Percentiles rank a stretch among this genome's conserved stretches.
These are phyloP conservation scores for Galerucella calmariensis DNA, from an alignment of 2,888 invertebrate genomes.

Conservation along the genomic window DNA sequence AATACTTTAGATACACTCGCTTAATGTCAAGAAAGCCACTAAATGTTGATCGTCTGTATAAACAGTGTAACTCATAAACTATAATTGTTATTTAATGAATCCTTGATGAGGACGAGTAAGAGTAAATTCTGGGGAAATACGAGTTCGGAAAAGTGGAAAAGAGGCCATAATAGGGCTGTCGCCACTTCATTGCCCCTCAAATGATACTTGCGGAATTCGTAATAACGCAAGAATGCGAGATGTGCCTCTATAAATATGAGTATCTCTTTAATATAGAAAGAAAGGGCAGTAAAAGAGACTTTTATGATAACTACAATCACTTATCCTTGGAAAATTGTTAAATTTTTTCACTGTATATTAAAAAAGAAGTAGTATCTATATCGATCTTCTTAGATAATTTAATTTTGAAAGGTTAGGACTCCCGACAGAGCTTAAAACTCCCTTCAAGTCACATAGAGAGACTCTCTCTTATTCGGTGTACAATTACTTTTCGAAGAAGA, in stretches of 20 bases:
- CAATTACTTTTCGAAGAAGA: slow-evolving; percentile 30
- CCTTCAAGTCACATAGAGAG: slow-evolving; percentile 24
- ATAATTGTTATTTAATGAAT: slow-evolving; percentile 3
- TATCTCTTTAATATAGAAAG: slow-evolving; percentile 63
- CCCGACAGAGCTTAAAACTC: slow-evolving; percentile 11
- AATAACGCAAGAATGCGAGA: slow-evolving; percentile 65
- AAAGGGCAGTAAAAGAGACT: slow-evolving; percentile 45
- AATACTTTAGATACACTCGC: no score
- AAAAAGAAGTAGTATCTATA: no score
- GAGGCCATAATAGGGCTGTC: slow-evolving; percentile 53
- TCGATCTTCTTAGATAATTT: slow-evolving; percentile 8
- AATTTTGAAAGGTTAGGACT: slow-evolving; percentile 8
- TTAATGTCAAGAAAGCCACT: no score
- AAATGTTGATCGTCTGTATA: no score
- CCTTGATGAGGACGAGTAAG: slow-evolving; percentile 6
- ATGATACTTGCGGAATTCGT: slow-evolving; percentile 66
- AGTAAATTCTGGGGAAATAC: not conserved
- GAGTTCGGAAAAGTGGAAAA: slow-evolving; percentile 31
- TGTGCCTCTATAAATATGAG: slow-evolving; percentile 62
- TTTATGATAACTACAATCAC: no score
- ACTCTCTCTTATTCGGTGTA: slow-evolving; percentile 23
- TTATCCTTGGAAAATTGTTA: not conserved
- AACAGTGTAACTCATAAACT: no score
- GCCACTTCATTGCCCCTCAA: slow-evolving; percentile 62
- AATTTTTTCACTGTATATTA: no score